These are phyloP conservation scores for Ectemnius continuus DNA, from an alignment of 2,888 invertebrate species.

Conservation along the genomic window DNA sequence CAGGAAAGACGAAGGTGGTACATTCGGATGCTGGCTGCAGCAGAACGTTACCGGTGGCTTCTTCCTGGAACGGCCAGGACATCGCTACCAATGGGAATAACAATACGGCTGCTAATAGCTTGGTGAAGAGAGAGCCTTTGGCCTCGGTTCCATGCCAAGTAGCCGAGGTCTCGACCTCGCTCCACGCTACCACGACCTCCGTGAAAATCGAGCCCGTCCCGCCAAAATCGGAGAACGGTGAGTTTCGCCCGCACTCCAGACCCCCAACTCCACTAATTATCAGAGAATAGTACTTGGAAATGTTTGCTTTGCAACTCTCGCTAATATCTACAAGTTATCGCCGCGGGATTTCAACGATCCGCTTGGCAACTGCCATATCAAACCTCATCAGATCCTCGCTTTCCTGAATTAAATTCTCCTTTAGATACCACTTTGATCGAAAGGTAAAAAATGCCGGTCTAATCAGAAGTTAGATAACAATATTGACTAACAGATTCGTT, in stretches of 20 bases:
- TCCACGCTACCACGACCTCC: constrained; percentile 76
- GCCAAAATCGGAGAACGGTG: constrained; percentile 81
- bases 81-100: constrained; percentile 54
- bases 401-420: too few relatives aligned
- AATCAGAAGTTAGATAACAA: too few relatives aligned
- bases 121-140: constrained; percentile 84
- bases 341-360: too few relatives aligned
- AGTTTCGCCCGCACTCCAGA: constrained; percentile 40
- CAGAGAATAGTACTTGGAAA: too few relatives aligned
- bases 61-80: constrained; percentile 80
- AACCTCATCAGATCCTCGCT: too few relatives aligned
- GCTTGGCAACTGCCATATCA: too few relatives aligned
- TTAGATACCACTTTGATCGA: too few relatives aligned
- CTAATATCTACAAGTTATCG: too few relatives aligned
- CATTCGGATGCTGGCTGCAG: constrained; percentile 83
- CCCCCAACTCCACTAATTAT: background rate
- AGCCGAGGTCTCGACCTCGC: constrained; percentile 80
- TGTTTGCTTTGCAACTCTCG: constrained; percentile 4
- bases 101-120: constrained; percentile 75
- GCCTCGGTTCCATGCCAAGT: constrained; percentile 81
- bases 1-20: constrained; percentile 73
- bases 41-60: constrained; percentile 83
- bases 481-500: too few relatives aligned
- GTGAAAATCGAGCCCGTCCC: constrained; percentile 84
- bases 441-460: too few relatives aligned